Evolutionary conservation across 2,797 vertebrate genomes (phyloP).

Genomic region (Rhinatrema bivittatum): DNA sequence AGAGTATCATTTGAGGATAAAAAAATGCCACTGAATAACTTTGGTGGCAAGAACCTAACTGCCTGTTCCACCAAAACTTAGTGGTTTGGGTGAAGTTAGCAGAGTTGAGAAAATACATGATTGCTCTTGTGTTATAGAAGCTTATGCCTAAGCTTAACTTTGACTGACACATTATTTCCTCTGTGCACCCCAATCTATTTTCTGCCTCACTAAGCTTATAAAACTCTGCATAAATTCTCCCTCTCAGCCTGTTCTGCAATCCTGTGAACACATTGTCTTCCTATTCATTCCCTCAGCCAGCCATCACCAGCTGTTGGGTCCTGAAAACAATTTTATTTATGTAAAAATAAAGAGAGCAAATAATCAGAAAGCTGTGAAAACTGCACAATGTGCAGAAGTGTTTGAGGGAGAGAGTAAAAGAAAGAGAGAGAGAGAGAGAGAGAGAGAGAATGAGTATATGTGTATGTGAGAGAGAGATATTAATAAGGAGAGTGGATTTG

Average conservation of each 20-base stretch:
- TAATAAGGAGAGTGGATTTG: constrained; percentile 26
- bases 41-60: too few species aligned
- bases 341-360: constrained; percentile 7
- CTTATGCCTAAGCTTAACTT: constrained; percentile 39
- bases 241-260: constrained; percentile 57
- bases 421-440: too few species aligned
- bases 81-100: constrained; percentile 11
- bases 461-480: too few species aligned
- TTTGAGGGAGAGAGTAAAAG: too few species aligned
- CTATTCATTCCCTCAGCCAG: constrained; percentile 49
- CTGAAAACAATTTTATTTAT: constrained; percentile 44
- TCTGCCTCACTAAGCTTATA: constrained; percentile 75
- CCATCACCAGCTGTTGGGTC: constrained; percentile 44
- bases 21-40: too few species aligned
- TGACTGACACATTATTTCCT: constrained; percentile 74
- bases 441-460: too few species aligned
- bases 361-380: constrained; percentile 41
- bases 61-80: constrained; percentile 5
- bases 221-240: constrained; percentile 73
- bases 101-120: constrained; percentile 15
- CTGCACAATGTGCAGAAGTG: constrained; percentile 15
- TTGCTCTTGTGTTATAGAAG: constrained; percentile 29
- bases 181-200: constrained; percentile 71
- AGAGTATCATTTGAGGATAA: constrained; percentile 1
- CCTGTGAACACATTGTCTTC: constrained; percentile 56